Evolutionary conservation across 2,113 vertebrate species (phyloP).

Genomic region (Phyllopteryx taeniolatus): DNA sequence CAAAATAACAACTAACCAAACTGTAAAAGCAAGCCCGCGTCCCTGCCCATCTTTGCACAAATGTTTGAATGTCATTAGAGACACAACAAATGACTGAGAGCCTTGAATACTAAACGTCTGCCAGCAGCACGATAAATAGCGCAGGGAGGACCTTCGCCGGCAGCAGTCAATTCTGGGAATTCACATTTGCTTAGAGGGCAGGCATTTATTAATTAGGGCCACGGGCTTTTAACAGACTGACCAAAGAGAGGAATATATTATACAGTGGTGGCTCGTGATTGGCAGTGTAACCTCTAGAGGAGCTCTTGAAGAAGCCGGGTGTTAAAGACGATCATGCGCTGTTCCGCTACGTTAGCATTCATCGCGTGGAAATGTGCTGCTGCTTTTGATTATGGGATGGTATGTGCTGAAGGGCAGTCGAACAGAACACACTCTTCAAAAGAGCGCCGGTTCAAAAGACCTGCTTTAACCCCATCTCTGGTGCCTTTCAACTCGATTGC

Average conservation of each 20-base stretch:
- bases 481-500: neutral
- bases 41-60: slow-evolving; percentile 41
- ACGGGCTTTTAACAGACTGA: slow-evolving; percentile 31
- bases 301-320: slow-evolving; percentile 28
- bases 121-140: slow-evolving; percentile 30
- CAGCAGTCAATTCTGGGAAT: slow-evolving; percentile 11
- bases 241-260: slow-evolving; percentile 36
- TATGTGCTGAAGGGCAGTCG: slow-evolving; percentile 63
- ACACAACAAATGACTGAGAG: slow-evolving; percentile 16
- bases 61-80: slow-evolving; percentile 32
- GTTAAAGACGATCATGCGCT: slow-evolving; percentile 6
- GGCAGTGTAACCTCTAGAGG: slow-evolving; percentile 21
- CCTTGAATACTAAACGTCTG: slow-evolving; percentile 36
- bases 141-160: slow-evolving; percentile 16
- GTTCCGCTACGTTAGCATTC: slow-evolving; percentile 64
- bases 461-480: slow-evolving; percentile 19
- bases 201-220: slow-evolving; percentile 35
- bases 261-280: slow-evolving; percentile 22
- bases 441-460: slow-evolving; percentile 33
- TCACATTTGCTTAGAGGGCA: slow-evolving; percentile 29
- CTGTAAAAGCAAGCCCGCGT: slow-evolving; percentile 34
- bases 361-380: slow-evolving; percentile 47
- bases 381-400: slow-evolving; percentile 63
- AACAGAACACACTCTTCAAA: slow-evolving; percentile 56
- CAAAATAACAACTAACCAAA: slow-evolving; percentile 18